Conservation (phyloP, 2,888 invertebrate species). For the Xanthia icteritia region DNA sequence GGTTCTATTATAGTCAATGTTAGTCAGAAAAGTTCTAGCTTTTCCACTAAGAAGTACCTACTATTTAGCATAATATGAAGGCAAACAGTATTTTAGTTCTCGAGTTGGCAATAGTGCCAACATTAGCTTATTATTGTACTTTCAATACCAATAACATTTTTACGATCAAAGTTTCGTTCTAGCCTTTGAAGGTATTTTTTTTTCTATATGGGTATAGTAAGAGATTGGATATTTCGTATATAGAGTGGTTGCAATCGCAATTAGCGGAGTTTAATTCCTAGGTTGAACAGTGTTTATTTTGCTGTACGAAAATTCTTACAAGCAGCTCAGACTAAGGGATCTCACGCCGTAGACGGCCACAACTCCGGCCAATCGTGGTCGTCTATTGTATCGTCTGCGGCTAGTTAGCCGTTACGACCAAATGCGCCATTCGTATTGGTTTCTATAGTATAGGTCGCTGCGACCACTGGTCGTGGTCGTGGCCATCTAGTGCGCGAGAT, state of each 20-base stretch:
- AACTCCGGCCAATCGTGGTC: too few relatives aligned
- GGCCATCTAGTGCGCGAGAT: too few relatives aligned
- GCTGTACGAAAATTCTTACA: not conserved
- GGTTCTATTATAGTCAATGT: not conserved
- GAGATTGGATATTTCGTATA: not conserved
- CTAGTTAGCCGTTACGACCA: too few relatives aligned
- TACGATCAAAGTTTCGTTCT: conserved; percentile 31
- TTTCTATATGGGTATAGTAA: not conserved
- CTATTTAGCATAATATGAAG: conserved; percentile 38
- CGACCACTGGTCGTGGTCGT: too few relatives aligned
- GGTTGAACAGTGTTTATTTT: not conserved
- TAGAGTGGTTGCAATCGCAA: not conserved
- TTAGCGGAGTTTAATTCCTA: not conserved
- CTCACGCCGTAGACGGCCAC: too few relatives aligned
- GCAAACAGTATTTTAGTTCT: conserved; percentile 32
- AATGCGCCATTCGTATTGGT: too few relatives aligned
- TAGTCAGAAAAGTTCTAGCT: conserved; percentile 5
- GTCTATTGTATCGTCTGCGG: too few relatives aligned
- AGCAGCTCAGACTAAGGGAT: not conserved
- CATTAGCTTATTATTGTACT: conserved; percentile 23
- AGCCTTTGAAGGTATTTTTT: conserved; percentile 11
- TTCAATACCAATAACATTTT: conserved; percentile 42
- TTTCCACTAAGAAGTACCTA: conserved; percentile 11
- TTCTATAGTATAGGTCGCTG: too few relatives aligned
- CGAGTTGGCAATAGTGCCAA: conserved; percentile 50